Evolutionary conservation across 2,797 vertebrate species (phyloP).

Genomic region (Hylomyscus alleni): DNA sequence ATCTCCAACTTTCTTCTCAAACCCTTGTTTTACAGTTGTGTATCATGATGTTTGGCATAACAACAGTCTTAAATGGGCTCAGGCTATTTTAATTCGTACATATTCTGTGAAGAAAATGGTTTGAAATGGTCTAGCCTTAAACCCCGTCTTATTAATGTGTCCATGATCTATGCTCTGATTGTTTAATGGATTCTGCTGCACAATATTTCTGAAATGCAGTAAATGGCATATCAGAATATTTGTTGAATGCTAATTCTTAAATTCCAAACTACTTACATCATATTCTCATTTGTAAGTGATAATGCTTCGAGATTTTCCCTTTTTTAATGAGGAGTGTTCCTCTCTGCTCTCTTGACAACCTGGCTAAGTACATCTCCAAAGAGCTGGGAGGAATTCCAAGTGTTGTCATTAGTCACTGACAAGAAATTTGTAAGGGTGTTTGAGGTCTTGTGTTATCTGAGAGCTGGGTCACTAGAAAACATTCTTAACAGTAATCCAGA

Average conservation of each 20-base stretch:
- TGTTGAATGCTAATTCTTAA: conserved; percentile 22
- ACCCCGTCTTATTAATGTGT: not conserved
- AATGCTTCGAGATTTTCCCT: conserved; percentile 71
- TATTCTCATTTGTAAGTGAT: conserved; percentile 66
- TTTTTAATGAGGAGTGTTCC: conserved; percentile 77
- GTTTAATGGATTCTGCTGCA: not conserved
- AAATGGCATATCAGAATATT: not conserved
- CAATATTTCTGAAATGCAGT: not conserved
- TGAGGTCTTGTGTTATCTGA: conserved; percentile 88
- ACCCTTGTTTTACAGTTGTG: not conserved
- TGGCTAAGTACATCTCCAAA: conserved; percentile 78
- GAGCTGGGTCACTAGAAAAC: conserved; percentile 84
- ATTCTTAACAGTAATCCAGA: conserved; percentile 78
- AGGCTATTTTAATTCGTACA: not conserved
- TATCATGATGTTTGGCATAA: not conserved
- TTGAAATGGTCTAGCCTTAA: not conserved
- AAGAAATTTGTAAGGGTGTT: conserved; percentile 81
- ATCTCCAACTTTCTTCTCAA: not conserved
- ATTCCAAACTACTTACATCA: conserved; percentile 23
- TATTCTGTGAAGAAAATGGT: not conserved
- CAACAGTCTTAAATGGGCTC: not conserved
- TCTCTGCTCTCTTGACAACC: conserved; percentile 78
- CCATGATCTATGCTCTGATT: not conserved
- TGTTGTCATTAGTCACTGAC: conserved; percentile 82
- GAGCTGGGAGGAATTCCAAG: conserved; percentile 1